Base-by-base conservation (phyloP, 1,140 invertebrate genomes). In the Streblospio benedicti region DNA sequence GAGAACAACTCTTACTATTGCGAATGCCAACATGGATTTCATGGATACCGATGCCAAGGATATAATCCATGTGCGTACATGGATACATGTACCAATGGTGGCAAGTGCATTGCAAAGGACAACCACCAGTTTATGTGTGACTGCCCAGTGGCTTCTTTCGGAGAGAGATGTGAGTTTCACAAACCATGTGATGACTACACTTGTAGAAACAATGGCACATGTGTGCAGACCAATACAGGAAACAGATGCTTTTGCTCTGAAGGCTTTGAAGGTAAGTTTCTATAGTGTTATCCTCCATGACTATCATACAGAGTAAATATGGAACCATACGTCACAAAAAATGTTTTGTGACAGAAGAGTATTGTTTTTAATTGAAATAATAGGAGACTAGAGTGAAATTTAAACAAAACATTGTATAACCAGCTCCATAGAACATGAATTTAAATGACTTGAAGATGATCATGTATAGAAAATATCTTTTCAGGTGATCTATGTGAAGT, bases 401-500 rank as follows among this genome's bases (percentile, higher is more conserved):
- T 0, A 25, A 16, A 32, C 20, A 23, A 50, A 31, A 30, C 0
- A 0, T 53, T 25, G 12, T 12, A 1, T 32, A 53, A 12, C 12
- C n/a, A 25, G 14, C 23, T 25, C 27, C 28, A 16, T 14, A 30
- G 30, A 12, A 14, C 6, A 30, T 16, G 23, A 9, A 53, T 16
- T 32, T 9, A 14, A 14, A 25, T 23, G 14, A 30, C 20, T 56
- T 45, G 35, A 14, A 23, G n/a, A 43, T 43, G 53, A 2, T 38
- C 16, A 2, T 18, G 25, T 38, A 5, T 56, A 5, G 35, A 9
- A 23, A 6, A 12, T 56, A 41, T 14, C 4, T 43, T 25, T 18
- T 18, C 9, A 56, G 53, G 53, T 6, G 35, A 56, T 2, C 53
- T 23, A 71, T 95, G 91, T 69, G 86, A 91, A 63, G 79, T 81